Percentiles rank a stretch among this genome's conserved stretches.
Evolutionary conservation across 2,113 vertebrate genomes (phyloP).

Genomic region (Okapia johnstoni): DNA sequence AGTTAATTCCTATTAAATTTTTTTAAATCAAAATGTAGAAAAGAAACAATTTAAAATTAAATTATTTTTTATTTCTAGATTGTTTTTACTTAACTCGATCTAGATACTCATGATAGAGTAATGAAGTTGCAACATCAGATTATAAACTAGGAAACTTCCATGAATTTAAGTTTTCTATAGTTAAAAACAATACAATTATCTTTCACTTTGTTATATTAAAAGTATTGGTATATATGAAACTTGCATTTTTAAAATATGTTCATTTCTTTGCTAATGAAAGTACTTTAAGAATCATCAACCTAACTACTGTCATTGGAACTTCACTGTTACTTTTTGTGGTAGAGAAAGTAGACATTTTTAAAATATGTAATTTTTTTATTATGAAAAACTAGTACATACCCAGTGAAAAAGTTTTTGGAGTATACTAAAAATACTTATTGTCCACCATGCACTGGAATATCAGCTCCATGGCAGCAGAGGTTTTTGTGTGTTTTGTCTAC

Average conservation of each 20-base stretch:
- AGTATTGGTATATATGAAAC: not conserved
- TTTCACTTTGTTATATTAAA: not conserved
- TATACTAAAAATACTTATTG: not conserved
- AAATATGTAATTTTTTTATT: not conserved
- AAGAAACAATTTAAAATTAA: slow-evolving; percentile 33
- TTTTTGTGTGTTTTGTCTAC: slow-evolving; percentile 4
- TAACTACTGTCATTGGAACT: slow-evolving; percentile 23
- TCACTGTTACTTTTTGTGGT: not conserved
- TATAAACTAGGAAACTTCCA: slow-evolving; percentile 16
- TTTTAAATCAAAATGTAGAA: not conserved
- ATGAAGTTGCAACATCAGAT: not conserved
- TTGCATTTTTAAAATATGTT: slow-evolving; percentile 17
- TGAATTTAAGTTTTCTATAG: not conserved
- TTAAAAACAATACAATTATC: slow-evolving; percentile 21
- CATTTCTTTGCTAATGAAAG: slow-evolving; percentile 5
- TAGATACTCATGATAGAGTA: not conserved
- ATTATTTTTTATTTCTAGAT: slow-evolving; percentile 22
- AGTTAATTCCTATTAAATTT: slow-evolving; percentile 14
- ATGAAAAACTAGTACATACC: not conserved
- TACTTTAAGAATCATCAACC: not conserved
- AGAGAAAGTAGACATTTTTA: not conserved
- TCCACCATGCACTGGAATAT: not conserved
- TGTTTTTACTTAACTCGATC: not conserved
- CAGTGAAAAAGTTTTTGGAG: slow-evolving; percentile 1
- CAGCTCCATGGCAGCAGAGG: not conserved